Evolutionary conservation across 2,113 vertebrate species (phyloP), one percentile per base, ranked within the genome.

Genomic region (Laticauda laticaudata): DNA sequence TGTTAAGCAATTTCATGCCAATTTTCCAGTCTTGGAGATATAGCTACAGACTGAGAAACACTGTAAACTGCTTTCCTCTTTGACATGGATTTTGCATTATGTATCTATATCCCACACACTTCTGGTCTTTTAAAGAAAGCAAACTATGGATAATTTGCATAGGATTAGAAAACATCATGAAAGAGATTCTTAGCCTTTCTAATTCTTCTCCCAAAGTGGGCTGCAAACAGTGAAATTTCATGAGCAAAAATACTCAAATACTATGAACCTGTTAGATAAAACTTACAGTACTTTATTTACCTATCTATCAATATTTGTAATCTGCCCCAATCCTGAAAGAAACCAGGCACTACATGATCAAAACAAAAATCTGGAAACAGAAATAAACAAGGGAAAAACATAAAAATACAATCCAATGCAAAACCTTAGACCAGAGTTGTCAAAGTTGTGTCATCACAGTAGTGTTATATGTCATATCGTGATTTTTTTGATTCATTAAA

Each of bases 21-120:
- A 54, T 90, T 93, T 93, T 86, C 88, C 88, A 86, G 75, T 53
- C 57, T 45, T 93, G 21, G 55, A 86, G 75, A 90, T 93, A 86
- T 64, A 86, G 39, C 56, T 43, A 87, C 54, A 90, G 53, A 85
- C 81, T 59, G 56, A 90, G 54, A 86, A 93, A 90, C 54, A 92
- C 51, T 88, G 85, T 85, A 56, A 55, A 26, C 9, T 39, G 55
- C 15, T 29, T 85, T 23, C 34, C 24, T 86, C 43, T 23, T 92
- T 86, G 51, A 59, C 43, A 61, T 26, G 5, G 11, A 86, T 90
- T 90, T 86, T 90, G 64, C 55, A 90, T 61, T 45, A 87, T 90
- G 81, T 90, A 18, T 90, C 11, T n/a, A 24, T 23, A 59, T 39
- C 29, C 69, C 2, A 90, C 10, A 86, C 12, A 81, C 75, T 59